phyloP scores from a whole-genome alignment of 1,140 invertebrate species.

The Chelonus insularis region DNA sequence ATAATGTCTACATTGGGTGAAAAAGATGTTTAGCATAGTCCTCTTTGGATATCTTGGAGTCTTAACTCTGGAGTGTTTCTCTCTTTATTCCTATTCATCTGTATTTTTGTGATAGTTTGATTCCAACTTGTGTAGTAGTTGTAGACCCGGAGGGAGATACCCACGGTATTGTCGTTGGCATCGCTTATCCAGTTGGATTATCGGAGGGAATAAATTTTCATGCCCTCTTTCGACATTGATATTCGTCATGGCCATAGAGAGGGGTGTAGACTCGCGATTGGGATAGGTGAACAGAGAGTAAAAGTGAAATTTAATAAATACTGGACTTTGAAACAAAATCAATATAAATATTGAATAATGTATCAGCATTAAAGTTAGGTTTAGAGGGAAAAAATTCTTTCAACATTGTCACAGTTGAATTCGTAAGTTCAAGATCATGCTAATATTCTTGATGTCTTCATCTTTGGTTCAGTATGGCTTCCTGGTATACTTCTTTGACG shows the following conservation, averaged over 20 bases:
- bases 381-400: no score
- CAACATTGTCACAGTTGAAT: background rate
- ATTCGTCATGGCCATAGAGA: slow-evolving; percentile 21
- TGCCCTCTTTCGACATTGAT: slow-evolving; percentile 30
- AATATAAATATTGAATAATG: background rate
- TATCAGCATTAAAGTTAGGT: no score
- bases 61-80: background rate
- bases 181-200: slow-evolving; percentile 34
- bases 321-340: background rate
- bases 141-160: slow-evolving; percentile 7
- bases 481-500: slow-evolving; percentile 18
- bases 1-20: no score
- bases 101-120: background rate
- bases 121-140: background rate
- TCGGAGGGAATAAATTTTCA: slow-evolving; percentile 34
- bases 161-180: slow-evolving; percentile 31
- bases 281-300: slow-evolving; percentile 3
- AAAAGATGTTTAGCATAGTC: slow-evolving; percentile 37
- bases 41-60: slow-evolving; percentile 30
- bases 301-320: slow-evolving; percentile 8
- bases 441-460: background rate
- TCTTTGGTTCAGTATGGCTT: slow-evolving; percentile 2
- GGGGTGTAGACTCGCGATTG: slow-evolving; percentile 2
- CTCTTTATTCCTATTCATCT: background rate
- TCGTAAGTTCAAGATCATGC: background rate